phyloP scores from a whole-genome alignment of 1,140 invertebrate species.

The Callitettix versicolor region DNA sequence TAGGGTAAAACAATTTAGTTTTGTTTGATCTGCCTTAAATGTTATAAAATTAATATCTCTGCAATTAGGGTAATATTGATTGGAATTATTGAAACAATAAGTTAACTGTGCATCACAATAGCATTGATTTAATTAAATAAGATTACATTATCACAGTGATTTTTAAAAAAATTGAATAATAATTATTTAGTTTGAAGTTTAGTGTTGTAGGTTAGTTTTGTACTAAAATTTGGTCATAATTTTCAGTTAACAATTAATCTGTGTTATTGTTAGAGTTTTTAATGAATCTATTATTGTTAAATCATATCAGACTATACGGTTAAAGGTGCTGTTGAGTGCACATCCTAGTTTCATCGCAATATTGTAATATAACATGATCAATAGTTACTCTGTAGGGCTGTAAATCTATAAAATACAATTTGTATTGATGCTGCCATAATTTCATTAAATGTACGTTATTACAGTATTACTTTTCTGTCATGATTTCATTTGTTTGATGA shows the following conservation, averaged over 20 bases:
- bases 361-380: not conserved
- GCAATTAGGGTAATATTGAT: too few relatives aligned
- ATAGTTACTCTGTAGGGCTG: slow-evolving; percentile 10
- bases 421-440: slow-evolving; percentile 11
- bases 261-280: not conserved
- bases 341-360: too few relatives aligned
- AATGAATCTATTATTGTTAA: not conserved
- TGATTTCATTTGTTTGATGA: not conserved
- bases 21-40: too few relatives aligned
- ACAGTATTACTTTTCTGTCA: not conserved
- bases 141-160: too few relatives aligned
- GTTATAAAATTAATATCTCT: too few relatives aligned
- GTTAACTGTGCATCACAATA: too few relatives aligned
- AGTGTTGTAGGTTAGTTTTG: not conserved
- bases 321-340: not conserved
- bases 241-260: not conserved
- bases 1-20: too few relatives aligned
- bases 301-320: not conserved
- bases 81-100: too few relatives aligned
- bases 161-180: too few relatives aligned
- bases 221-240: not conserved
- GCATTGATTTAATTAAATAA: too few relatives aligned
- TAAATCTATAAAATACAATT: not conserved
- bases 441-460: slow-evolving; percentile 13
- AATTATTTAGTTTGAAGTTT: too few relatives aligned